Base-by-base conservation (phyloP, 2,113 vertebrate species). In the Todiramphus saurophagus region DNA sequence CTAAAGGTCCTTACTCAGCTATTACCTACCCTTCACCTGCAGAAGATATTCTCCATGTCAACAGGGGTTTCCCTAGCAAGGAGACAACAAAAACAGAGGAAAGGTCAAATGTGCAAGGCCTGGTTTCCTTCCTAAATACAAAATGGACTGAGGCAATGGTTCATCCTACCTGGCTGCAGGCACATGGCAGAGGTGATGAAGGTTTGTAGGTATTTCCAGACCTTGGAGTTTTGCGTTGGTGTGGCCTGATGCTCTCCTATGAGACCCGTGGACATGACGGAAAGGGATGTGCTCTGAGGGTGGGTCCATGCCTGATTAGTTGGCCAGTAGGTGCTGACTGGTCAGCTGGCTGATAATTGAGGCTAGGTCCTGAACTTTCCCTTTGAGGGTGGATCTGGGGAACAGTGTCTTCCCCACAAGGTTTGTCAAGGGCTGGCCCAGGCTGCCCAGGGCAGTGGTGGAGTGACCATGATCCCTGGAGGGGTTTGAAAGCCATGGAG, bases 1-100 rank as follows among this genome's bases (percentile, higher is more conserved):
- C 90, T 87, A 19, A 62, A 95, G 87, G 41, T 62, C 78, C 87
- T 96, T 53, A 89, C 83, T 95, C 94, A 87, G 80, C 80, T 78
- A 33, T 63, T 78, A 24, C 72, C 87, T 89, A 27, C 51, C 50
- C 63, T 83, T 87, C 91, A 95, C 70, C 78, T 62, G 78, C 75
- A 76, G 68, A 64, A 35, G 69, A 53, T 60, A 18, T 62, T 28
- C 9, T 41, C 66, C 15, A 37, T 70, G 68, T 62, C 73, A 83
- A 63, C 80, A 67, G 83, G 83, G 89, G 80, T 25, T 95, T 94
- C 91, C 93, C 83, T 90, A 58, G 76, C 37, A 13, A 72, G 63
- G n/a, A 68, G 28, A 64, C 59, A 50, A 76, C 21, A 16, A 86
- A 87, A 86, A 14, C 59, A 80, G 64, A 62, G 76, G 67, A 92